phyloP scores from a whole-genome alignment of 2,113 vertebrate species.

The Butorides virescens region DNA sequence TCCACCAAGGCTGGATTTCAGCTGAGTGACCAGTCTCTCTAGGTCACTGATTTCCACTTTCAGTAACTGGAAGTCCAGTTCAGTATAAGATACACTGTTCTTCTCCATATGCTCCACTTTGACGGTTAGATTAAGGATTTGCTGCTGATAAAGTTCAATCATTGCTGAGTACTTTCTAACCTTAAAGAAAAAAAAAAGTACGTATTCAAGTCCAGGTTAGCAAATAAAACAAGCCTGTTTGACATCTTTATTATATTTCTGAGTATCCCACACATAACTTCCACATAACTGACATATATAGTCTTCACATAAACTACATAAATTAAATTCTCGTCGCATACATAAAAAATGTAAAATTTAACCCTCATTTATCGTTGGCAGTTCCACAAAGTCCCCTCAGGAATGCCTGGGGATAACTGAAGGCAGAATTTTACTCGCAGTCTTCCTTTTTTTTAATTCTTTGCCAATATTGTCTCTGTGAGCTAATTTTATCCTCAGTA shows the following conservation, averaged over 20 bases:
- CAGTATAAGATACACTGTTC: constrained; percentile 62
- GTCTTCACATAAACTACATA: neutral
- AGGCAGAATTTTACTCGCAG: constrained; percentile 20
- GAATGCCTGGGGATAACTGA: constrained; percentile 10
- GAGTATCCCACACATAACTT: neutral
- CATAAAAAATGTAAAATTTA: constrained; percentile 14
- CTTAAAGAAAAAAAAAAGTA: constrained; percentile 52
- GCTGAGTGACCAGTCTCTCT: constrained; percentile 64
- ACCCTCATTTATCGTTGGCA: neutral
- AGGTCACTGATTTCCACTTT: constrained; percentile 77
- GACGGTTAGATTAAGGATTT: constrained; percentile 76
- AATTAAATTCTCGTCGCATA: neutral
- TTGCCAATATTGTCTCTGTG: constrained; percentile 25
- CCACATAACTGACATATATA: neutral
- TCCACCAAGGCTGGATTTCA: constrained; percentile 67
- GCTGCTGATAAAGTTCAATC: constrained; percentile 76
- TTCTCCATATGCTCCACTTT: constrained; percentile 78
- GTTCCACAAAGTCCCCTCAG: neutral
- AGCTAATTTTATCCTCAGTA: constrained; percentile 31
- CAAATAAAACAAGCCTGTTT: neutral
- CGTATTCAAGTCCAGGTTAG: neutral
- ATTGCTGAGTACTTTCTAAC: constrained; percentile 76
- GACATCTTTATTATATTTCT: neutral
- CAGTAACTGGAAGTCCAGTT: constrained; percentile 75
- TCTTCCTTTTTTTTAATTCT: constrained; percentile 17